Percentiles rank a stretch among this genome's conserved stretches.
Conservation (phyloP, 2,797 vertebrate species). For the Micropoecilia bifurca region DNA sequence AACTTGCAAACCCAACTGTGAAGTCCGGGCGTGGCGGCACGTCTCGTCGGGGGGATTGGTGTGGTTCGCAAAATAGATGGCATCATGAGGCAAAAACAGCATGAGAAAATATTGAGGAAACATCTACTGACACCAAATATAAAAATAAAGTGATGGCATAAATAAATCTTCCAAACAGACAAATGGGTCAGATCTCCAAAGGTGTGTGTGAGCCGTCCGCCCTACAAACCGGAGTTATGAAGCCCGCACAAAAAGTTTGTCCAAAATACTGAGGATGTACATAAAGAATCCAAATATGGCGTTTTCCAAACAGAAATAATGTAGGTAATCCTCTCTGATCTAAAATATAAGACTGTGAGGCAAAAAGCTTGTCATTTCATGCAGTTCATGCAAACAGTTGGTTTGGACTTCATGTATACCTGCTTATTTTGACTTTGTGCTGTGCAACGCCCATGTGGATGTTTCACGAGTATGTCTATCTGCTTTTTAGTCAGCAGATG, state of each 20-base stretch:
- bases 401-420: not conserved
- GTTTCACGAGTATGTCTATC: slow-evolving; percentile 37
- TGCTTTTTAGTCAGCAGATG: slow-evolving; percentile 67
- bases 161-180: not conserved
- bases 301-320: not conserved
- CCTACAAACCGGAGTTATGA: not conserved
- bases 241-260: too few relatives aligned
- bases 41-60: not conserved
- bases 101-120: not conserved
- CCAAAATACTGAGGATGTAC: too few relatives aligned
- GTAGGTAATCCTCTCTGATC: not conserved
- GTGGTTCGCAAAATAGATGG: not conserved
- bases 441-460: slow-evolving; percentile 41
- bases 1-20: not conserved
- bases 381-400: not conserved
- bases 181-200: not conserved
- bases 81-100: not conserved
- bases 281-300: not conserved
- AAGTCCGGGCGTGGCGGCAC: not conserved
- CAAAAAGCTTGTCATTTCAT: not conserved
- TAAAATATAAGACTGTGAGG: not conserved
- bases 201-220: not conserved
- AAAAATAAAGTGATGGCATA: not conserved
- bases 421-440: slow-evolving; percentile 19
- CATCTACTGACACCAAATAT: not conserved